Percentiles rank a stretch among this genome's conserved stretches.
phyloP scores from a whole-genome alignment of 2,797 vertebrate genomes.

The Bradypus variegatus region DNA sequence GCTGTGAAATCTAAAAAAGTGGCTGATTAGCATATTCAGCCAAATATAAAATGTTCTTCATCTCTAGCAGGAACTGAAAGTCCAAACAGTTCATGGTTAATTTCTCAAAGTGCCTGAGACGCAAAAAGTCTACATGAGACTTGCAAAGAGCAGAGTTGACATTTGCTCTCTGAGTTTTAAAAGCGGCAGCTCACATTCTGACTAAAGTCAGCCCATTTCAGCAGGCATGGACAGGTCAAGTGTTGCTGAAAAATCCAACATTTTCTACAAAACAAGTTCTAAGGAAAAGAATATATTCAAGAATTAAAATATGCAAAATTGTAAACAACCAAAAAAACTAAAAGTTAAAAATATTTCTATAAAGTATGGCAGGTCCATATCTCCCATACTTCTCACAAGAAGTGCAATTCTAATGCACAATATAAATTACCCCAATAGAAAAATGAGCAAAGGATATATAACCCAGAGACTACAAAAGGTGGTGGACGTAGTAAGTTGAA shows the following conservation, averaged over 20 bases:
- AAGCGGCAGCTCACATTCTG: background rate
- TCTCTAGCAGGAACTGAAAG: background rate
- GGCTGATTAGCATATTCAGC: background rate
- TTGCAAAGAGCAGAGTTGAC: background rate
- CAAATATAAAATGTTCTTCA: background rate
- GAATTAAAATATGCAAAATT: background rate
- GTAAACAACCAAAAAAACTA: background rate
- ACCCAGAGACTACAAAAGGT: background rate
- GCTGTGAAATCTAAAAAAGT: background rate
- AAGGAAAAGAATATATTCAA: background rate
- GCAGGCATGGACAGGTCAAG: background rate
- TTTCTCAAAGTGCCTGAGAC: background rate
- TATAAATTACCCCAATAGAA: constrained; percentile 22
- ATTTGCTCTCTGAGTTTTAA: background rate
- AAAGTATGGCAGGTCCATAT: background rate
- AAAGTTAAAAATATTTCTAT: background rate
- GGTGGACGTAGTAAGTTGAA: background rate
- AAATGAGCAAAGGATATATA: background rate
- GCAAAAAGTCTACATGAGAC: background rate
- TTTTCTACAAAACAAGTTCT: background rate
- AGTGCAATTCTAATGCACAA: background rate
- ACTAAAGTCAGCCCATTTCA: background rate
- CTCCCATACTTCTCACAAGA: background rate
- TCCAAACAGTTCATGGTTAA: background rate
- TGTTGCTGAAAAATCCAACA: background rate